phyloP scores from a whole-genome alignment of 2,888 invertebrate species.

The Athalia circularis region DNA sequence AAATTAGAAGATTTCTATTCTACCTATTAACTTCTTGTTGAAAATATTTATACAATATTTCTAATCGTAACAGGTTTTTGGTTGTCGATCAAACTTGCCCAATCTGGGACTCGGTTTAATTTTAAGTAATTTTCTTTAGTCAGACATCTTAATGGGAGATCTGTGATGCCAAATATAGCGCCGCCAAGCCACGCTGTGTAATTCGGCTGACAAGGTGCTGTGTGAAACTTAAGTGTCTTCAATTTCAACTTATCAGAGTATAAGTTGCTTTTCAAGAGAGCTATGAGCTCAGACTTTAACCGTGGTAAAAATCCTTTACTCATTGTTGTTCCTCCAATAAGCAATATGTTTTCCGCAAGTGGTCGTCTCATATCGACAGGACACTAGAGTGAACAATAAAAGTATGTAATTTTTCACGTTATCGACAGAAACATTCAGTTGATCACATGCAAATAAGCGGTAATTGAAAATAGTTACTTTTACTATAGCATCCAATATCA shows the following conservation, averaged over 20 bases:
- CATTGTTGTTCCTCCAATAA: constrained; percentile 92
- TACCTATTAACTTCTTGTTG: not conserved
- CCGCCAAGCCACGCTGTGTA: constrained; percentile 92
- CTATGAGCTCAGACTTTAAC: constrained; percentile 84
- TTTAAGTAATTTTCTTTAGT: constrained; percentile 85
- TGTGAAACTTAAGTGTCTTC: constrained; percentile 86
- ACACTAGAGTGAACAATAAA: constrained; percentile 76
- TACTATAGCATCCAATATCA: constrained; percentile 88
- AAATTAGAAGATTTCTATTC: too few species aligned
- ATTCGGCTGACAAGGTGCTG: constrained; percentile 87
- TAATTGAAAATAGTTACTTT: constrained; percentile 73
- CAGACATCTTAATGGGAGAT: constrained; percentile 82
- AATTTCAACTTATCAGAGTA: constrained; percentile 80
- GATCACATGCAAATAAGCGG: not conserved
- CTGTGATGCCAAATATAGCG: constrained; percentile 85
- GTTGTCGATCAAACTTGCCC: constrained; percentile 83
- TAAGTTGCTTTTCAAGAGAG: constrained; percentile 79
- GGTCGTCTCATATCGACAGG: constrained; percentile 87
- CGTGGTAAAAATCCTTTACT: constrained; percentile 89
- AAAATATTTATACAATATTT: constrained; percentile 21
- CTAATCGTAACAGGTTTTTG: constrained; percentile 50
- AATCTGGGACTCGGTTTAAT: constrained; percentile 85
- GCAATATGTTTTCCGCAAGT: constrained; percentile 88
- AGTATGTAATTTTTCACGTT: constrained; percentile 31
- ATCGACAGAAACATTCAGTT: not conserved